Evolutionary conservation across 2,113 vertebrate species (phyloP).

Genomic region (Hoplias malabaricus): DNA sequence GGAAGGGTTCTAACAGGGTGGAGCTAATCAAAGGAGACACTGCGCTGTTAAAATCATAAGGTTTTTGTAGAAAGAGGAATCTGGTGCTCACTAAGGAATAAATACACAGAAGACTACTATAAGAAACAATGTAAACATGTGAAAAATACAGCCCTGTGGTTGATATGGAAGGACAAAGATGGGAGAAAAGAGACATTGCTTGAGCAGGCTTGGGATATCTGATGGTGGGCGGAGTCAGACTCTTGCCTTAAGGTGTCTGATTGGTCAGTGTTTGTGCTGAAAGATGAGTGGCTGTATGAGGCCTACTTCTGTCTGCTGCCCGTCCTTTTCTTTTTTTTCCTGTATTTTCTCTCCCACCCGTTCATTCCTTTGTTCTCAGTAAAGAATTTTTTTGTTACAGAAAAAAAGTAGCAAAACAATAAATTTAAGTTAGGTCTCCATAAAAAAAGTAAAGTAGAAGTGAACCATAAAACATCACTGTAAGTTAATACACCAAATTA

Average conservation of each 20-base stretch:
- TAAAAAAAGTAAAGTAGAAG: too few species aligned
- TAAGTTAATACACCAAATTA: too few species aligned
- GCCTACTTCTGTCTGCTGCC: conserved; percentile 16
- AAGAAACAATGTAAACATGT: too few species aligned
- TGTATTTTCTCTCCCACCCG: conserved; percentile 7
- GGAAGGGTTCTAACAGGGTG: neutral
- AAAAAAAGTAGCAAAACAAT: neutral
- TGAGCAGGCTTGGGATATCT: conserved; percentile 1
- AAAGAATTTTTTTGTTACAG: neutral
- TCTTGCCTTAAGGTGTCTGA: conserved; percentile 3
- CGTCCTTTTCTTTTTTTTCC: conserved; percentile 19
- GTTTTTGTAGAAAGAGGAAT: neutral
- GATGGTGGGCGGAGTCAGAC: neutral
- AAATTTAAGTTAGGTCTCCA: neutral
- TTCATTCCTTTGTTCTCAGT: conserved; percentile 29
- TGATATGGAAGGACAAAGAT: neutral
- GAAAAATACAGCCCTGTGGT: neutral
- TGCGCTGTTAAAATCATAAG: neutral
- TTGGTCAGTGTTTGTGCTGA: conserved; percentile 9
- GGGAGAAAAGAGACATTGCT: neutral
- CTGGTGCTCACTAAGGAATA: too few species aligned
- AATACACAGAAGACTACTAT: too few species aligned
- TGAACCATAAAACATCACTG: too few species aligned
- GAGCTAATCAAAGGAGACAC: neutral
- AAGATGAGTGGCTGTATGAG: conserved; percentile 23